Conservation (phyloP, 2,888 invertebrate genomes). For the Oscheius sp. region DNA sequence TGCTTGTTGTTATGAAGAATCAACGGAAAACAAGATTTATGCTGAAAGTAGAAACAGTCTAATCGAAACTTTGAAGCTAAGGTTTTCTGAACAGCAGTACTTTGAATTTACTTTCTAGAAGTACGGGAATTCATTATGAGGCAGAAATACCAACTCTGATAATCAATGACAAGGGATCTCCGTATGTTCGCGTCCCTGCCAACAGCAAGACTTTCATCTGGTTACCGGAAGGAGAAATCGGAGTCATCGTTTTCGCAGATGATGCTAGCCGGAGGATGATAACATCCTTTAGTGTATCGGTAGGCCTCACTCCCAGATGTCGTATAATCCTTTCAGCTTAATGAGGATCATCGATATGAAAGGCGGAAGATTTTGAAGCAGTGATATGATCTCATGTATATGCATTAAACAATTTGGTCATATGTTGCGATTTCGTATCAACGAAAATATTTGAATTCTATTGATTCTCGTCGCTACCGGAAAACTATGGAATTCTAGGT, state of each 20-base stretch:
- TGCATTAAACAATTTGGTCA: background rate
- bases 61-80: constrained; percentile 29
- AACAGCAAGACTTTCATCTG: constrained; percentile 28
- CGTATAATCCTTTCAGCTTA: background rate
- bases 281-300: constrained; percentile 11
- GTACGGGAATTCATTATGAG: constrained; percentile 28
- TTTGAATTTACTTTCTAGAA: constrained; percentile 6
- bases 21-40: constrained; percentile 6
- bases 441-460: too few species aligned
- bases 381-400: background rate
- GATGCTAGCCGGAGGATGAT: background rate
- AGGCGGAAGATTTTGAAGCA: constrained; percentile 16
- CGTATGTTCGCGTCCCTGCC: constrained; percentile 20
- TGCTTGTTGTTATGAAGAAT: constrained; percentile 33
- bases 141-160: constrained; percentile 16
- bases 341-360: constrained; percentile 17
- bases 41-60: constrained; percentile 27
- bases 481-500: constrained; percentile 4
- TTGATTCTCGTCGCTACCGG: too few species aligned
- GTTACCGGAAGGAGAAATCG: constrained; percentile 25
- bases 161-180: constrained; percentile 23
- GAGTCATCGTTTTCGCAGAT: constrained; percentile 12
- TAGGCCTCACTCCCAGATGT: background rate
- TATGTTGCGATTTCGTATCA: background rate
- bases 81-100: background rate